phyloP scores from a whole-genome alignment of 2,797 vertebrate species.

The Anniella stebbinsi region DNA sequence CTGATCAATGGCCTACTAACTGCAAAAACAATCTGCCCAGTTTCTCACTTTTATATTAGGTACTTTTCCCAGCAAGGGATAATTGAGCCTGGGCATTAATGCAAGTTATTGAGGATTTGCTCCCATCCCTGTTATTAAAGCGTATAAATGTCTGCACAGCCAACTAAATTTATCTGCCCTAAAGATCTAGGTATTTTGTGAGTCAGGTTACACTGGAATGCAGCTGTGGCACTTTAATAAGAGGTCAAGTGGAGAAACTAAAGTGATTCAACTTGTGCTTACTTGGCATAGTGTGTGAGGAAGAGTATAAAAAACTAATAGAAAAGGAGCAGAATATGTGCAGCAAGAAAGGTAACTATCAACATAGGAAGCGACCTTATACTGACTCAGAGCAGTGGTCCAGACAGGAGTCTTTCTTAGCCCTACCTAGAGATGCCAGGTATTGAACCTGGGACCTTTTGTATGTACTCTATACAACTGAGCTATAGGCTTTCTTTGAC shows the following conservation, averaged over 20 bases:
- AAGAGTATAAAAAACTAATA: not conserved
- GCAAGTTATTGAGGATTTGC: not conserved
- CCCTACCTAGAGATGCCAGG: not conserved
- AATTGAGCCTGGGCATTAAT: not conserved
- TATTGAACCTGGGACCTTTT: not conserved
- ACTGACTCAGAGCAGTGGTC: not conserved
- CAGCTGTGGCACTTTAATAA: not conserved
- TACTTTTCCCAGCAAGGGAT: not conserved
- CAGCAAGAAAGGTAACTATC: not conserved
- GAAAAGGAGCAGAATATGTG: not conserved
- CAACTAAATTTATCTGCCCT: not conserved
- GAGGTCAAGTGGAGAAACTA: not conserved
- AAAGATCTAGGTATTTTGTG: slow-evolving; percentile 25
- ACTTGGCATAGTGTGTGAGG: not conserved
- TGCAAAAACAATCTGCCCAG: not conserved
- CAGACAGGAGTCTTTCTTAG: not conserved
- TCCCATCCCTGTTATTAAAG: not conserved
- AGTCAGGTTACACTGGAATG: slow-evolving; percentile 14
- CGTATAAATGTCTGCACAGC: not conserved
- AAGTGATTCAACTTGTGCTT: not conserved
- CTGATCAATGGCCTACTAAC: not conserved
- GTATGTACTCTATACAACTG: not conserved
- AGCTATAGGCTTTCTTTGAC: not conserved
- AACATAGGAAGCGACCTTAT: no score
- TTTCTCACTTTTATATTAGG: not conserved